Evolutionary conservation across 2,888 invertebrate species (phyloP).

Genomic region (Polydrusus tereticollis): DNA sequence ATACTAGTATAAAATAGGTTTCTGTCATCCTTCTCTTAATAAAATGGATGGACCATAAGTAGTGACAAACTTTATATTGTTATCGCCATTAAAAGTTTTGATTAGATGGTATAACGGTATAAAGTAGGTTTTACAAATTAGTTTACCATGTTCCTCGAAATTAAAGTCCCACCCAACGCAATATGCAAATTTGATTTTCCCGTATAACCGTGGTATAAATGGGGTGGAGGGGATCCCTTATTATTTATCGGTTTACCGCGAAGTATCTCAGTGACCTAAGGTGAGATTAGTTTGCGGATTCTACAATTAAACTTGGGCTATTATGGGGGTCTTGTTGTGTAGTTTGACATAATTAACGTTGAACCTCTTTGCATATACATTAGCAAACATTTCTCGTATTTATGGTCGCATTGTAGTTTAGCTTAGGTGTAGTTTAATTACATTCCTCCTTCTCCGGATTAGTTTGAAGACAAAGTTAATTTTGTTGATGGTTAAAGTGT

Average conservation of each 20-base stretch:
- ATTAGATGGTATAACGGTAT: too few species aligned
- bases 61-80: too few species aligned
- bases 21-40: too few species aligned
- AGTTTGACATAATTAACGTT: constrained; percentile 51
- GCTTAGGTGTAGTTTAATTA: constrained; percentile 17
- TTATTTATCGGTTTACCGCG: constrained; percentile 46
- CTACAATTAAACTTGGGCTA: constrained; percentile 53
- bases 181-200: constrained; percentile 48
- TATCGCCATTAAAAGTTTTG: too few species aligned
- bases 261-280: constrained; percentile 44
- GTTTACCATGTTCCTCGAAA: not conserved
- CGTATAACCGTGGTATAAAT: constrained; percentile 18
- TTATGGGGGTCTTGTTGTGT: constrained; percentile 49
- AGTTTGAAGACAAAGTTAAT: constrained; percentile 7
- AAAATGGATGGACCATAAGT: too few species aligned
- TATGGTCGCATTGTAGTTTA: constrained; percentile 24
- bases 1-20: too few species aligned
- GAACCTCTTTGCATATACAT: constrained; percentile 40
- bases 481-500: not conserved
- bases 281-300: constrained; percentile 51
- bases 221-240: constrained; percentile 34
- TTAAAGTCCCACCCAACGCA: constrained; percentile 10
- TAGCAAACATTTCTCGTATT: constrained; percentile 35
- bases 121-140: too few species aligned
- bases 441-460: constrained; percentile 5